These are phyloP conservation scores for Heterotis niloticus DNA, from an alignment of 2,113 vertebrate genomes.

Conservation along the genomic window DNA sequence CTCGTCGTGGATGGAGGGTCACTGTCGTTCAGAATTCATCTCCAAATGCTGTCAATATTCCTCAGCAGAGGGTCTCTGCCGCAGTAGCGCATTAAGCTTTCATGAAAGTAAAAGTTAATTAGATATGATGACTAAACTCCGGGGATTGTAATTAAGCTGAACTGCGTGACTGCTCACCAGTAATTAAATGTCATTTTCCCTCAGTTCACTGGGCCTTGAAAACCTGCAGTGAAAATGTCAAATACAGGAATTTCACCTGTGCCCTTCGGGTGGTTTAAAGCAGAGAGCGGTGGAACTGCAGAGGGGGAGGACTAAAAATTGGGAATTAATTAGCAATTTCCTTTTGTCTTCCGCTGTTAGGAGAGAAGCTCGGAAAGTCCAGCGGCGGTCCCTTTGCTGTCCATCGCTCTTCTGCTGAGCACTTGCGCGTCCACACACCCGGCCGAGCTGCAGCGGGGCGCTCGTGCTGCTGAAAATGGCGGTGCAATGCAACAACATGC, in stretches of 20 bases:
- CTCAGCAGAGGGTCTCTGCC: slow-evolving; percentile 59
- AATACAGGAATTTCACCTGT: slow-evolving; percentile 57
- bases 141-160: slow-evolving; percentile 82
- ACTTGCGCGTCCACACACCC: no score
- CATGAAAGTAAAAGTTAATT: slow-evolving; percentile 89
- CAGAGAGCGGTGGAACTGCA: slow-evolving; percentile 28
- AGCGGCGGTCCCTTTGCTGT: neutral
- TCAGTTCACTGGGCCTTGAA: slow-evolving; percentile 74
- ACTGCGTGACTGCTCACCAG: slow-evolving; percentile 81
- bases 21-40: slow-evolving; percentile 61
- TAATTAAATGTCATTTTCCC: slow-evolving; percentile 88
- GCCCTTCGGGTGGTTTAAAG: slow-evolving; percentile 38
- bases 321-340: slow-evolving; percentile 38
- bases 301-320: neutral
- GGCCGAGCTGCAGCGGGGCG: no score
- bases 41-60: slow-evolving; percentile 68
- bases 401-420: no score
- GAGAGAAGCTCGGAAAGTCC: neutral
- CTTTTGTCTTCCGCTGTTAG: slow-evolving; percentile 28
- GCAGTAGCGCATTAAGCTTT: slow-evolving; percentile 77
- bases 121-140: slow-evolving; percentile 85
- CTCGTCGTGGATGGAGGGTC: slow-evolving; percentile 21
- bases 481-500: no score
- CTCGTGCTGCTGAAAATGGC: no score
- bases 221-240: slow-evolving; percentile 61